Percentiles rank a stretch among this genome's conserved stretches.
phyloP scores from a whole-genome alignment of 2,113 vertebrate species.

The Aphyosemion australe region DNA sequence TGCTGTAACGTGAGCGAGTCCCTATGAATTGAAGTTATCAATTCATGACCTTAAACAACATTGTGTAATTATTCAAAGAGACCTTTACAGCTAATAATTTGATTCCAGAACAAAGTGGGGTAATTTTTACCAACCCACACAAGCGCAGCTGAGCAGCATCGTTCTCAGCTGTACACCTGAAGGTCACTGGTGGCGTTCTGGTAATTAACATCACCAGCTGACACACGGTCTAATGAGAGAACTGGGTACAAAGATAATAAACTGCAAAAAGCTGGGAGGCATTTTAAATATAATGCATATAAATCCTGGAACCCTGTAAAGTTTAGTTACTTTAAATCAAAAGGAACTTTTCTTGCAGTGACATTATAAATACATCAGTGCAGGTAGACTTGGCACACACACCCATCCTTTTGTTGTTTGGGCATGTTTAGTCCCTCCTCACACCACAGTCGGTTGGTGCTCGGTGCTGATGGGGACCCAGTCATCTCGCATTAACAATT shows the following conservation, averaged over 20 bases:
- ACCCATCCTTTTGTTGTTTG: neutral
- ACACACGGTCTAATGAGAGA: constrained; percentile 4
- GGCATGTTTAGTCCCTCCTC: neutral
- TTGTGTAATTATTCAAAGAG: constrained; percentile 37
- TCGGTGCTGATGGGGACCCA: neutral
- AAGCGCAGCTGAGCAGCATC: constrained; percentile 10
- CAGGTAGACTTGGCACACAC: neutral
- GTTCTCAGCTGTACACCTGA: constrained; percentile 35
- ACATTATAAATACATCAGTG: too few species aligned
- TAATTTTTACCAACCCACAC: constrained; percentile 26
- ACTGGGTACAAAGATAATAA: neutral
- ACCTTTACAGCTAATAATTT: constrained; percentile 39
- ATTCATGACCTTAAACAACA: constrained; percentile 42
- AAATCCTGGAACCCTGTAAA: too few species aligned
- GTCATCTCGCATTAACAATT: neutral
- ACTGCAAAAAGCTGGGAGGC: neutral
- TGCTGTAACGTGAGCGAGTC: constrained; percentile 25
- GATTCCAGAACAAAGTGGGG: constrained; percentile 28
- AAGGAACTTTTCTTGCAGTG: neutral
- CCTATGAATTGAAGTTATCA: neutral
- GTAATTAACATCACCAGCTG: constrained; percentile 35
- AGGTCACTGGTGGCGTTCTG: constrained; percentile 21
- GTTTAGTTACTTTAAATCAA: neutral
- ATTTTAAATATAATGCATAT: neutral
- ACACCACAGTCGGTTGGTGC: neutral